Conservation (phyloP, 1,140 invertebrate species). For the Aphaenogaster floridana region DNA sequence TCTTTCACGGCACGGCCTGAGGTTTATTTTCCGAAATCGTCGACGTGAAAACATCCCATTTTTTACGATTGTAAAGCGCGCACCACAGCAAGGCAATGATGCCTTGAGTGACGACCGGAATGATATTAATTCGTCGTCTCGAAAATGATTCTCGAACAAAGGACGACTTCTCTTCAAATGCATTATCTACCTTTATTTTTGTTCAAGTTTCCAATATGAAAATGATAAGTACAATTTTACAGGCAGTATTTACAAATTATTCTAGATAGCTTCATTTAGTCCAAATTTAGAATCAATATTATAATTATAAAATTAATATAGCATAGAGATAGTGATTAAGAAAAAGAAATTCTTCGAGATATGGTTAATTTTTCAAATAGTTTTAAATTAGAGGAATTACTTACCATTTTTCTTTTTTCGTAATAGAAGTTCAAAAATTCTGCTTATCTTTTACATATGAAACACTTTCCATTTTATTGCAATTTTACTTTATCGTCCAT, state of each 20-base stretch:
- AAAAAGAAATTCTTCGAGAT: not conserved
- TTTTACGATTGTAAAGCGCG: conserved; percentile 24
- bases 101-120: not conserved
- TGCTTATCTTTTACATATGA: not conserved
- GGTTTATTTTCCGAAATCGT: conserved; percentile 69
- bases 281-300: not conserved
- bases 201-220: not conserved
- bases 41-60: conserved; percentile 9
- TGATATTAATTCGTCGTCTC: conserved; percentile 38
- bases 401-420: conserved; percentile 23
- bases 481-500: not conserved
- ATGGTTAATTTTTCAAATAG: not conserved
- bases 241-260: not conserved
- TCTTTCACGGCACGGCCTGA: conserved; percentile 6
- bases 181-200: not conserved
- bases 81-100: not conserved
- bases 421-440: not conserved
- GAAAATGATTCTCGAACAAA: conserved; percentile 41
- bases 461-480: not conserved
- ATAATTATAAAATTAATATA: conserved; percentile 11
- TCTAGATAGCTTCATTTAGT: not conserved
- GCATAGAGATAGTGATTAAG: not conserved
- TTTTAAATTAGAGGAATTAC: conserved; percentile 33
- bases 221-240: not conserved
- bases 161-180: not conserved